These are phyloP conservation scores for Hormiphora californensis DNA, from an alignment of 37 sponge, comb jelly and placozoan species.

Conservation along the genomic window DNA sequence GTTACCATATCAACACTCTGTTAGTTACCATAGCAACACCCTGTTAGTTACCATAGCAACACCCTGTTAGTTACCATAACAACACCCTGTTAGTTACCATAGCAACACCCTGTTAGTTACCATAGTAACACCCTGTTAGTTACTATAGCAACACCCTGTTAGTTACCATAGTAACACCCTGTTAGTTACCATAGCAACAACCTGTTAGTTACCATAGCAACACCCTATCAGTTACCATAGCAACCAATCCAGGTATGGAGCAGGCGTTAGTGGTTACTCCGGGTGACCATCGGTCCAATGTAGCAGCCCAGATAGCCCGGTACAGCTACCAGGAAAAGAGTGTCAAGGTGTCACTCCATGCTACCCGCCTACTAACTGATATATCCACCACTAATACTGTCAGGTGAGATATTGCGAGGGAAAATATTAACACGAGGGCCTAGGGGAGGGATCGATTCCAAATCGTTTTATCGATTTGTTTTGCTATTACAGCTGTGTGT, in stretches of 20 bases:
- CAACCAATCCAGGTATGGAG: constrained; percentile 39
- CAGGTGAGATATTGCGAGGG: too few species aligned
- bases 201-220: neutral
- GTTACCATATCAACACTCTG: too few species aligned
- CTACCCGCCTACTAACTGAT: constrained; percentile 38
- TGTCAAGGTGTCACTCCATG: constrained; percentile 36
- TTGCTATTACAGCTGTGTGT: too few species aligned
- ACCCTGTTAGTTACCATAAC: neutral
- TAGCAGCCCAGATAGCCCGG: constrained; percentile 6
- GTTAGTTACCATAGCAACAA: too few species aligned
- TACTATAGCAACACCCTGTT: too few species aligned
- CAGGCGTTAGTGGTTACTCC: constrained; percentile 32
- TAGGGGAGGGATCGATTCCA: too few species aligned
- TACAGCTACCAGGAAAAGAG: constrained; percentile 48
- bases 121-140: neutral
- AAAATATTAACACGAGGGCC: too few species aligned
- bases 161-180: neutral
- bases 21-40: neutral
- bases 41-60: too few species aligned
- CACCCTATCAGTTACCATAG: neutral
- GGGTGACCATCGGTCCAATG: neutral
- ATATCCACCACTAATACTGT: constrained; percentile 24
- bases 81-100: neutral
- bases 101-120: too few species aligned
- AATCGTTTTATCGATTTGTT: too few species aligned